Conservation (phyloP, 2,797 vertebrate species). For the Cottoperca gobio region DNA sequence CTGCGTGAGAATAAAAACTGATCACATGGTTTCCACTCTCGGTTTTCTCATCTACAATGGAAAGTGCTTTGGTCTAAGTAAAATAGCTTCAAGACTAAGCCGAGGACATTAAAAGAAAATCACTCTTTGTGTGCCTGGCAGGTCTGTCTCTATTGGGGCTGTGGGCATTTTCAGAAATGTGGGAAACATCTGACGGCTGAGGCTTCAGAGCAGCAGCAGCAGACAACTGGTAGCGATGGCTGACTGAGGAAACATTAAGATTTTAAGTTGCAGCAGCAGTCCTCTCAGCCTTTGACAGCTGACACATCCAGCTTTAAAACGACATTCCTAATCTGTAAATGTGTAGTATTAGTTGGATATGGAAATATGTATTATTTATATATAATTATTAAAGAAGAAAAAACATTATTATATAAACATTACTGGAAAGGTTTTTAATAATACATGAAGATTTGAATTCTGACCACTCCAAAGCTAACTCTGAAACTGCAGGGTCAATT, state of each 20-base stretch:
- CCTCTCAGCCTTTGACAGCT: slow-evolving; percentile 3
- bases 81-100: slow-evolving; percentile 7
- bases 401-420: no score
- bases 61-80: slow-evolving; percentile 15
- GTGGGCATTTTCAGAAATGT: slow-evolving; percentile 12
- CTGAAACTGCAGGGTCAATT: no score
- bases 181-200: slow-evolving; percentile 17
- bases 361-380: no score
- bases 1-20: background rate
- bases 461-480: no score
- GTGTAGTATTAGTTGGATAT: background rate
- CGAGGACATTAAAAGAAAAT: slow-evolving; percentile 6
- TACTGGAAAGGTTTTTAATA: no score
- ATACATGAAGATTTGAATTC: no score
- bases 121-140: background rate
- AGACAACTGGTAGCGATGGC: background rate
- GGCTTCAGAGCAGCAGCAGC: slow-evolving; percentile 4
- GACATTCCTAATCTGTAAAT: background rate
- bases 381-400: no score
- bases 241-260: slow-evolving; percentile 5
- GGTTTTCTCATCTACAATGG: background rate
- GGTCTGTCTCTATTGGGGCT: background rate
- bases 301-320: background rate
- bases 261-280: slow-evolving; percentile 3
- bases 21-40: background rate